Evolutionary conservation across 2,888 invertebrate genomes (phyloP).

Genomic region (Oscheius sp.): DNA sequence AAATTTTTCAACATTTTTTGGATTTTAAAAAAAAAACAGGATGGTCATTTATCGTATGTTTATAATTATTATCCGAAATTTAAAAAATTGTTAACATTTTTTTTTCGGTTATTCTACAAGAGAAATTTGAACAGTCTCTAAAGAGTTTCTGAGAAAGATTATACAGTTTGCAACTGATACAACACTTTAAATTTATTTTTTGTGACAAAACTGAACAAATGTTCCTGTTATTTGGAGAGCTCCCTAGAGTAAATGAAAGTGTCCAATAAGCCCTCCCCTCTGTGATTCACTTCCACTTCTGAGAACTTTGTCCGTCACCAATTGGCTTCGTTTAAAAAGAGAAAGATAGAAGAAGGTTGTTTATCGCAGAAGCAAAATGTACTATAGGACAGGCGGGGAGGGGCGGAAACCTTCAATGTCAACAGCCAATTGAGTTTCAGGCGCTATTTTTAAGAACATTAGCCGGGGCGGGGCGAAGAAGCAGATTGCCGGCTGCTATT

Average conservation of each 20-base stretch:
- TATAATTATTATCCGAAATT: too few species aligned
- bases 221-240: background rate
- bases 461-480: background rate
- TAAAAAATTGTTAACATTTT: too few species aligned
- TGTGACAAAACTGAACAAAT: too few species aligned
- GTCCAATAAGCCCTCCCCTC: background rate
- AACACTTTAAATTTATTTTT: too few species aligned
- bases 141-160: too few species aligned
- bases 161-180: too few species aligned
- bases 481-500: background rate
- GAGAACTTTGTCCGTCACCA: background rate
- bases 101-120: too few species aligned
- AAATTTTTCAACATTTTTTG: too few species aligned
- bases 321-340: background rate
- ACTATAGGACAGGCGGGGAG: background rate
- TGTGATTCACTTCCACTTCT: background rate
- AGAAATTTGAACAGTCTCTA: too few species aligned
- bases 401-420: background rate
- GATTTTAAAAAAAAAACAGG: too few species aligned
- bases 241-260: too few species aligned
- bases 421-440: constrained; percentile 19
- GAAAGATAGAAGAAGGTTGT: background rate
- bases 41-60: too few species aligned
- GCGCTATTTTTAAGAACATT: constrained; percentile 6
- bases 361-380: background rate